These are phyloP conservation scores for Epistrophe grossulariae DNA, from an alignment of 2,888 invertebrate species.

Conservation along the genomic window DNA sequence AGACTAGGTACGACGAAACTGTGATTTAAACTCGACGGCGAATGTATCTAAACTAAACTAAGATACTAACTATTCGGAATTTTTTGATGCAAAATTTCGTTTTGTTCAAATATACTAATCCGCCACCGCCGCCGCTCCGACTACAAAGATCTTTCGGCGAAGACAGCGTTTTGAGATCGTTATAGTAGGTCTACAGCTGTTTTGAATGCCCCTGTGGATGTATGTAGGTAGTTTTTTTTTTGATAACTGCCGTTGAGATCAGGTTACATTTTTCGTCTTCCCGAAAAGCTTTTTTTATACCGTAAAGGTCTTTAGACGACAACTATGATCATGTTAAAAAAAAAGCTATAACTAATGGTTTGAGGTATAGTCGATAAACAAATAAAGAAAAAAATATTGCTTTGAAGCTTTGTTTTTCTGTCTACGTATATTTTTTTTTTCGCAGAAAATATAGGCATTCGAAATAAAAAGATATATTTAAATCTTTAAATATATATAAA, in stretches of 20 bases:
- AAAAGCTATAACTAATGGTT: constrained; percentile 37
- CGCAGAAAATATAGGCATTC: constrained; percentile 52
- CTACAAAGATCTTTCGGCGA: constrained; percentile 44
- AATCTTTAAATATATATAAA: too few species aligned
- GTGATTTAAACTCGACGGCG: constrained; percentile 73
- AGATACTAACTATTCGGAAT: constrained; percentile 67
- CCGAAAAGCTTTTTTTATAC: constrained; percentile 46
- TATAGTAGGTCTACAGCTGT: constrained; percentile 36
- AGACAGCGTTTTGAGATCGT: constrained; percentile 40
- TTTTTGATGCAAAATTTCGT: constrained; percentile 59
- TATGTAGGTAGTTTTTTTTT: constrained; percentile 41
- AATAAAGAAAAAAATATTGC: background rate
- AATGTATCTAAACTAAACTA: constrained; percentile 73
- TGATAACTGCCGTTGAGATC: constrained; percentile 66
- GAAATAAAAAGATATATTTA: constrained; percentile 20
- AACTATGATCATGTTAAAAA: constrained; percentile 36
- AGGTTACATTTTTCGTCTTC: constrained; percentile 67
- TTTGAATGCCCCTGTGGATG: constrained; percentile 37
- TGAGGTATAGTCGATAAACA: background rate
- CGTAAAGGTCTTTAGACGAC: constrained; percentile 11
- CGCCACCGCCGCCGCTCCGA: constrained; percentile 2
- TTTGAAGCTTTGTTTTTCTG: constrained; percentile 27
- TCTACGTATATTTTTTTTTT: background rate
- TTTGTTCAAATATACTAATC: constrained; percentile 50
- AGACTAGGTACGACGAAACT: constrained; percentile 40